Evolutionary conservation across 1,140 invertebrate species (phyloP), one percentile per base, ranked within the genome.

Genomic region (Venustaconcha ellipsiformis): DNA sequence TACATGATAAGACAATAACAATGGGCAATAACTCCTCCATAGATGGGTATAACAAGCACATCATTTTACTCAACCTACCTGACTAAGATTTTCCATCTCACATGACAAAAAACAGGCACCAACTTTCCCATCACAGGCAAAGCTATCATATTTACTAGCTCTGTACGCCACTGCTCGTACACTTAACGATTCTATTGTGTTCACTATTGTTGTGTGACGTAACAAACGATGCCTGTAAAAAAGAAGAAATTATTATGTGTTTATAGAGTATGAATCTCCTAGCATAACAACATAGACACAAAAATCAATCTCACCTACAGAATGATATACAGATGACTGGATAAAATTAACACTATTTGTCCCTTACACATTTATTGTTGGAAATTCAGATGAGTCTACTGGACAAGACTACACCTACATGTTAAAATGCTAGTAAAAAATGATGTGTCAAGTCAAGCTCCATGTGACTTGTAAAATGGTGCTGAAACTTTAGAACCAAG

Each of bases 171-270:
- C 91, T 0, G 92, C 91, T 26, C 91, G 92, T 3, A 93, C 91
- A 70, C 92, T 91, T 17, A 95, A 85, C 2, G 94, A 94, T 76
- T 94, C 93, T 66, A 93, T 89, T n/a, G 94, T 93, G 59, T 92
- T 92, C n/a, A 94, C 87, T 70, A 93, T 91, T 92, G 93, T 94
- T 23, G 91, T 91, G 77, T 95, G 94, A 12, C 93, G 92, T 48
- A 94, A 92, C 14, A 95, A 84, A 63, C 94, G 90, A 86, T 95
- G 93, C 79, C 93, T 93, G 81, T 64, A 89, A 88, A 72, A 73
- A 20, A 37, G 64, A 30, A 26, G 73, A 57, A 55, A 63, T 30
- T 15, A 64, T 18, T 18, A 37, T 37, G 37, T 48, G 6, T 48
- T 48, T 11, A 48, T 48, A 11, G 37, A 18, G 23, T 58, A 20